Percentiles rank a stretch among this genome's conserved stretches.
Evolutionary conservation across 1,140 invertebrate genomes (phyloP).

Genomic region (Sinonovacula constricta): DNA sequence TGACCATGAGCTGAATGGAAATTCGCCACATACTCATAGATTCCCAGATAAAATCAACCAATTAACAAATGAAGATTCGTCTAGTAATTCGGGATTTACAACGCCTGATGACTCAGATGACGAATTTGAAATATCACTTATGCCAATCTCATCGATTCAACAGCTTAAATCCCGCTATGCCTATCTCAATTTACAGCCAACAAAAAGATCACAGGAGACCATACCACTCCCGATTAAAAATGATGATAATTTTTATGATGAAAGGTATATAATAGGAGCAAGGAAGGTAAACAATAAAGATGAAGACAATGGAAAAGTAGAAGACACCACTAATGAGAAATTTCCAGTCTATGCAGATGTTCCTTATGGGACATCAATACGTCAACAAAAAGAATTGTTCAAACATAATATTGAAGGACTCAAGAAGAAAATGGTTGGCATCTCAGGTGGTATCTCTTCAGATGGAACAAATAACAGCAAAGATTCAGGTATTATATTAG

Average conservation of each 20-base stretch:
- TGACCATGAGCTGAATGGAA: background rate
- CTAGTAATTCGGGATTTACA: background rate
- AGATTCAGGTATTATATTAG: background rate
- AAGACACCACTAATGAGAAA: background rate
- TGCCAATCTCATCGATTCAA: slow-evolving; percentile 34
- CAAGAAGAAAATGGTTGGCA: slow-evolving; percentile 34
- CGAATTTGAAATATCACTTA: slow-evolving; percentile 25
- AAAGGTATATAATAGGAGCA: slow-evolving; percentile 22
- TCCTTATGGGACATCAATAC: slow-evolving; percentile 39
- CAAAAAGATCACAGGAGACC: slow-evolving; percentile 9
- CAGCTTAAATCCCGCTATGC: slow-evolving; percentile 37
- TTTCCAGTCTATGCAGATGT: slow-evolving; percentile 51
- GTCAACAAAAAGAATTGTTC: slow-evolving; percentile 43
- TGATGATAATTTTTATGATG: slow-evolving; percentile 43
- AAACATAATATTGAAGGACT: slow-evolving; percentile 39
- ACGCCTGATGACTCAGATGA: slow-evolving; percentile 4
- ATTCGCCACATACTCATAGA: background rate
- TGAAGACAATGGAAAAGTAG: background rate
- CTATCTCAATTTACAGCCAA: slow-evolving; percentile 6
- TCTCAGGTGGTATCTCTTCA: too few species aligned
- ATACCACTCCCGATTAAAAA: background rate
- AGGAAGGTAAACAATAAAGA: background rate
- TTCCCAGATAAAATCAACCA: background rate
- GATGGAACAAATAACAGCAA: background rate
- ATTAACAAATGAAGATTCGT: background rate